Evolutionary conservation across 2,797 vertebrate species (phyloP).

Genomic region (Austrolebias charrua): DNA sequence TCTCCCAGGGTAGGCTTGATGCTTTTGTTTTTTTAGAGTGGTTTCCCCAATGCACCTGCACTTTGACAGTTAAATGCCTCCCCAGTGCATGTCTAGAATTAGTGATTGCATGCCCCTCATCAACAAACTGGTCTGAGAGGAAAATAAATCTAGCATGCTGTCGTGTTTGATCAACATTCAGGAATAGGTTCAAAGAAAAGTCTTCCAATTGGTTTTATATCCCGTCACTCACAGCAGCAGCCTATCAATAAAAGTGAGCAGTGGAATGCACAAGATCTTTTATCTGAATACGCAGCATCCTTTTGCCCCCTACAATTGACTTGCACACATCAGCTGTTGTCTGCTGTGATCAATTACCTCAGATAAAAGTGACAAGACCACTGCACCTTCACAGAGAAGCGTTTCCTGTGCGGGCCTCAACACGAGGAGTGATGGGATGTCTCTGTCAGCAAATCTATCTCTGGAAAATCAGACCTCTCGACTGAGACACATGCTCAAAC

Average conservation of each 20-base stretch:
- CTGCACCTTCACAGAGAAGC: conserved; percentile 74
- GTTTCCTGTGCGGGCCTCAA: conserved; percentile 64
- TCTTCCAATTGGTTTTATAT: conserved; percentile 27
- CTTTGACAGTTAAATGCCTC: conserved; percentile 70
- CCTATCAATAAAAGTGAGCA: conserved; percentile 60
- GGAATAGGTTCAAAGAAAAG: conserved; percentile 2
- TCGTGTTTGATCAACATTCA: conserved; percentile 18
- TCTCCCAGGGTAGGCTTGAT: conserved; percentile 76
- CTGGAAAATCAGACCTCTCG: conserved; percentile 74
- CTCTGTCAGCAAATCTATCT: conserved; percentile 82
- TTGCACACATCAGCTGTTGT: conserved; percentile 78
- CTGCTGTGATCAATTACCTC: conserved; percentile 80
- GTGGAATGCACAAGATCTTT: conserved; percentile 56
- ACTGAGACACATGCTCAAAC: conserved; percentile 80
- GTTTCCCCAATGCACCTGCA: conserved; percentile 76
- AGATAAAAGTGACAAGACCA: conserved; percentile 79
- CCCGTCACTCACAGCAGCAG: conserved; percentile 34
- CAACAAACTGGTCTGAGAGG: conserved; percentile 14
- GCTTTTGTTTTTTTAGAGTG: conserved; percentile 43
- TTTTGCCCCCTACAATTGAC: conserved; percentile 70
- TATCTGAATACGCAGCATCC: conserved; percentile 74
- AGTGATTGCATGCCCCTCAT: conserved; percentile 31
- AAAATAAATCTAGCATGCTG: neutral
- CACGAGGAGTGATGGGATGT: conserved; percentile 73
- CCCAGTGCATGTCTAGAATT: conserved; percentile 54